Conservation (phyloP, 1,140 invertebrate species). For the Eubasilissa regina region DNA sequence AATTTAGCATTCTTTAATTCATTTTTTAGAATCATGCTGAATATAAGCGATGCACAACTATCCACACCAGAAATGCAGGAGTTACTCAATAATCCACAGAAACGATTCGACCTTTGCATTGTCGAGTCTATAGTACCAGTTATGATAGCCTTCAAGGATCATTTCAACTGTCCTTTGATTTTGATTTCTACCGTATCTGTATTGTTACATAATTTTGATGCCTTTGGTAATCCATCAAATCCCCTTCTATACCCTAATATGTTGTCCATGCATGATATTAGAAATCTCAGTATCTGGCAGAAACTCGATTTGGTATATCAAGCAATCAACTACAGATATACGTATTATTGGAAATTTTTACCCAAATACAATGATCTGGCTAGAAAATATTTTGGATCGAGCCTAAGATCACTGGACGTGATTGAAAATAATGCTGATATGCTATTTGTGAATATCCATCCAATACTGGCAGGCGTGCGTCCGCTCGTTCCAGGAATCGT, state of each 20-base stretch:
- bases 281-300: slow-evolving; percentile 61
- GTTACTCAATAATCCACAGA: slow-evolving; percentile 61
- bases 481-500: slow-evolving; percentile 69
- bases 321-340: slow-evolving; percentile 47
- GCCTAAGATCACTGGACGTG: slow-evolving; percentile 56
- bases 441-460: slow-evolving; percentile 71
- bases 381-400: slow-evolving; percentile 61
- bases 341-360: slow-evolving; percentile 50
- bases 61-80: slow-evolving; percentile 59
- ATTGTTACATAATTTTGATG: slow-evolving; percentile 50
- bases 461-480: slow-evolving; percentile 66
- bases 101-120: slow-evolving; percentile 64
- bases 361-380: slow-evolving; percentile 56
- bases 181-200: slow-evolving; percentile 63
- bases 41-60: slow-evolving; percentile 59
- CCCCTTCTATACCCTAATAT: slow-evolving; percentile 67
- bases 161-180: slow-evolving; percentile 66
- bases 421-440: slow-evolving; percentile 71
- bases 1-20: not conserved
- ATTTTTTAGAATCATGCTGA: not conserved
- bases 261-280: slow-evolving; percentile 59
- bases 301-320: slow-evolving; percentile 58
- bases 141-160: slow-evolving; percentile 63
- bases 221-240: slow-evolving; percentile 67
- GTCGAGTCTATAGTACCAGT: slow-evolving; percentile 61